A percentile compares a stretch with the other conserved stretches of the same genome.
These are phyloP conservation scores for Onychomys arenicola DNA, from an alignment of 2,797 vertebrate genomes.

Conservation along the genomic window DNA sequence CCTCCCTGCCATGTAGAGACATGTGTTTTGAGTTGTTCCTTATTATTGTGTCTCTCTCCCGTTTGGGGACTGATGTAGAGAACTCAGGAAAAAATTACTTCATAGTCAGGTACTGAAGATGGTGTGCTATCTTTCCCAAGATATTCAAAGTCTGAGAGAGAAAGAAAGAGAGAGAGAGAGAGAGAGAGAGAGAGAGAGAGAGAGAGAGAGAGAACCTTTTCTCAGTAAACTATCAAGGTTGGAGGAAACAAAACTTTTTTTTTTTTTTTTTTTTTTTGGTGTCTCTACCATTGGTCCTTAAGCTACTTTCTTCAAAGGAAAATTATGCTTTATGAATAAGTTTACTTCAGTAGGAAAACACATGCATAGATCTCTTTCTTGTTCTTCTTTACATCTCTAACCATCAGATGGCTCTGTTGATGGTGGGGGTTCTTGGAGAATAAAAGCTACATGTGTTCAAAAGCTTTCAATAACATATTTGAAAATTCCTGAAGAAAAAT, in stretches of 20 bases:
- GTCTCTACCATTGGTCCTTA: background rate
- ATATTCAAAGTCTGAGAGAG: slow-evolving; percentile 25
- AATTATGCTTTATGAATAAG: background rate
- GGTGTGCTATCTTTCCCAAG: background rate
- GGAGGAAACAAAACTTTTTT: slow-evolving; percentile 4
- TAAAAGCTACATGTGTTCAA: background rate
- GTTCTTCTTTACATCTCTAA: slow-evolving; percentile 14
- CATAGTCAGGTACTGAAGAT: background rate
- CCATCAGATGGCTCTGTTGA: background rate
- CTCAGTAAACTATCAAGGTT: background rate
- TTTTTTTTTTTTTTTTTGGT: too few species aligned
- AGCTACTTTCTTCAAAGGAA: background rate
- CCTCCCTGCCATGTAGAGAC: background rate
- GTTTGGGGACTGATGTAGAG: background rate
- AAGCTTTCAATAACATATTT: slow-evolving; percentile 29
- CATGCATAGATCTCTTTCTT: background rate
- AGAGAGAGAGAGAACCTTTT: background rate
- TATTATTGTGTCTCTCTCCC: background rate
- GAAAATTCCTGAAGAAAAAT: slow-evolving; percentile 58
- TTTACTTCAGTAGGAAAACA: background rate
- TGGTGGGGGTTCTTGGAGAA: background rate
- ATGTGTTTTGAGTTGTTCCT: background rate
- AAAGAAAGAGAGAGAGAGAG: too few species aligned
- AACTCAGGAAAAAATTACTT: slow-evolving; percentile 3
- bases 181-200: too few species aligned